Percentiles rank a stretch among this genome's conserved stretches.
Evolutionary conservation across 2,888 invertebrate species (phyloP).

Genomic region (Clitarchus hookeri): DNA sequence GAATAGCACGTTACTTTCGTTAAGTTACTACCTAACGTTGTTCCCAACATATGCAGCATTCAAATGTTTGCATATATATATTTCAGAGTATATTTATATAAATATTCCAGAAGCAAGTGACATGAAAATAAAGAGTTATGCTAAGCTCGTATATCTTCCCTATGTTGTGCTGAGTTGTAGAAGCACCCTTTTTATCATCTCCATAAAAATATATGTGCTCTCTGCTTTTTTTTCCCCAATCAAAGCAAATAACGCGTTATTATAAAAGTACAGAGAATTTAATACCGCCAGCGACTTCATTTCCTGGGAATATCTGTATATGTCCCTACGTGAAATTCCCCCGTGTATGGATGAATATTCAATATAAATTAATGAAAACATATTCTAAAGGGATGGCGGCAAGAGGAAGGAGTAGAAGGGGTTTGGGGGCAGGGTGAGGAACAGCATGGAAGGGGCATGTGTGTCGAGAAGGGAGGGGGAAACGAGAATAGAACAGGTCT

Average conservation of each 20-base stretch:
- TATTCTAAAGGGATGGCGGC: not conserved
- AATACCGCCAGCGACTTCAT: not conserved
- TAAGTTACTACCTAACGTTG: no score
- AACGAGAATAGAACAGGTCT: not conserved
- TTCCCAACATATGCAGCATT: no score
- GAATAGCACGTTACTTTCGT: no score
- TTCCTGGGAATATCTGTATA: not conserved
- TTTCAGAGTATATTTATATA: no score
- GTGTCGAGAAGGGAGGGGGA: not conserved
- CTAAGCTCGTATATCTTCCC: no score
- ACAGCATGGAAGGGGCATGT: not conserved
- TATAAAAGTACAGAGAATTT: not conserved
- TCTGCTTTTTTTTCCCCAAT: not conserved
- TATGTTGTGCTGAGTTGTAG: no score
- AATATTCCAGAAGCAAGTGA: no score
- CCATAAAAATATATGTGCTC: constrained; percentile 5
- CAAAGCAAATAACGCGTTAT: not conserved
- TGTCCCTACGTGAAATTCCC: not conserved
- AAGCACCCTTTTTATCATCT: no score
- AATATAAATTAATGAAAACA: constrained; percentile 14
- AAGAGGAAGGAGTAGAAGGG: not conserved
- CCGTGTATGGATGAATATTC: not conserved
- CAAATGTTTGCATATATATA: no score
- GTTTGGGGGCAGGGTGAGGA: not conserved
- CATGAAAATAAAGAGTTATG: no score